These are phyloP conservation scores for Alectura lathami DNA, from an alignment of 2,113 vertebrate species.

Conservation along the genomic window DNA sequence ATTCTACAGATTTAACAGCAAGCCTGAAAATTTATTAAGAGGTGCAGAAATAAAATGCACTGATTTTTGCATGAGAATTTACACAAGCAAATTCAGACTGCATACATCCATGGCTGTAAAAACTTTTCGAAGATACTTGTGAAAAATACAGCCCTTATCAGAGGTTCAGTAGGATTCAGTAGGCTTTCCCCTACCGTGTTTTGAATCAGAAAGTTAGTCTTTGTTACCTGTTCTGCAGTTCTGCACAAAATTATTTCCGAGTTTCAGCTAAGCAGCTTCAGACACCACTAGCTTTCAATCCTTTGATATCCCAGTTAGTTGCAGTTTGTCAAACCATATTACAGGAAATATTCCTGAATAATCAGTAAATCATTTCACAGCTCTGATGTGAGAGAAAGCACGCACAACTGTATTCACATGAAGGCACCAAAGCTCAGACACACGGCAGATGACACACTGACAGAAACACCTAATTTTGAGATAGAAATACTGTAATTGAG, in stretches of 20 bases:
- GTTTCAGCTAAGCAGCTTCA: not conserved
- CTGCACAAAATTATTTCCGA: not conserved
- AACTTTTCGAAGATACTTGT: not conserved
- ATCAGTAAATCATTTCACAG: not conserved
- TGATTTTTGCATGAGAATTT: not conserved
- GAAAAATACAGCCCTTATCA: not conserved
- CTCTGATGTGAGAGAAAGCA: not conserved
- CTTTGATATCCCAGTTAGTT: not conserved
- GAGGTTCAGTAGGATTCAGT: not conserved
- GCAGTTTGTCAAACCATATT: not conserved
- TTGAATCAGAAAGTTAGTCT: not conserved
- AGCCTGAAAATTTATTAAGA: not conserved
- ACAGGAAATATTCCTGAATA: not conserved
- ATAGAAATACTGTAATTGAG: not conserved
- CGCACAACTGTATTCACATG: accelerated
- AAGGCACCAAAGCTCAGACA: not conserved
- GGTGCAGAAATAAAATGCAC: not conserved
- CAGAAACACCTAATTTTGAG: not conserved
- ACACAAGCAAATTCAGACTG: not conserved
- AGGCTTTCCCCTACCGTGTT: not conserved
- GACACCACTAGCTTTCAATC: not conserved
- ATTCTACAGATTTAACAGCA: not conserved
- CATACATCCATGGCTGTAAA: not conserved
- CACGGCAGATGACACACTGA: not conserved
- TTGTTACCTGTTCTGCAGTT: not conserved